These are phyloP conservation scores for Heliopora coerulea DNA, from an alignment of 92 coral and sea anemone species.

Conservation along the genomic window DNA sequence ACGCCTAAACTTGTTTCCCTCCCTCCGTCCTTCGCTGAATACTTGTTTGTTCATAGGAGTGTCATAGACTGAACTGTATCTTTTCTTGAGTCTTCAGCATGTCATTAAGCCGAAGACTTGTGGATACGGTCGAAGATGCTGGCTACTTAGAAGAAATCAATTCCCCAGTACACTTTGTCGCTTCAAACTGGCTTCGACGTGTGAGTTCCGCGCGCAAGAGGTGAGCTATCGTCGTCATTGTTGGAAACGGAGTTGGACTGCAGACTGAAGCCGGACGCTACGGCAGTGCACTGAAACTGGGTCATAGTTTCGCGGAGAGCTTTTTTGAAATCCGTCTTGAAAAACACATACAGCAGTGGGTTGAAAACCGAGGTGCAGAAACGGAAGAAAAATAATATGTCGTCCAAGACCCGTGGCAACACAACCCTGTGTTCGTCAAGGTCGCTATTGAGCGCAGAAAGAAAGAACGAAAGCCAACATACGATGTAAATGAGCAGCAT, in stretches of 20 bases:
- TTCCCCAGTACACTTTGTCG: too few relatives aligned
- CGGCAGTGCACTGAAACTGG: constrained; percentile 3
- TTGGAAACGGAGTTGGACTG: constrained; percentile 17
- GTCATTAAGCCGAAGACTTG: too few relatives aligned
- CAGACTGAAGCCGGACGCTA: constrained; percentile 2
- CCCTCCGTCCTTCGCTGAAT: too few relatives aligned
- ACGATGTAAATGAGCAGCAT: constrained; percentile 25
- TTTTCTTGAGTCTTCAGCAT: too few relatives aligned
- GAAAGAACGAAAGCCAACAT: constrained; percentile 35
- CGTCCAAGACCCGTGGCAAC: background rate
- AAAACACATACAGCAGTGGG: constrained; percentile 35
- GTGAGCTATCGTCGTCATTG: constrained; percentile 33
- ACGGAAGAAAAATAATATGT: constrained; percentile 16
- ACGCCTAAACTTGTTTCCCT: too few relatives aligned
- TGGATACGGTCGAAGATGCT: background rate
- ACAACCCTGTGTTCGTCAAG: background rate
- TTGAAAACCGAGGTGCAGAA: constrained; percentile 37
- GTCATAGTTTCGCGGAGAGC: constrained; percentile 17
- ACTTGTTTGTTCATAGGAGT: too few relatives aligned
- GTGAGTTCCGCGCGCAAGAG: background rate
- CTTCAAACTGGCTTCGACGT: background rate
- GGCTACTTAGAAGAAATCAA: too few relatives aligned
- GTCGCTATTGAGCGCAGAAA: constrained; percentile 7
- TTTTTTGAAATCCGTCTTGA: constrained; percentile 37
- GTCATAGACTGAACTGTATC: too few relatives aligned